Evolutionary conservation across 2,797 vertebrate genomes (phyloP), one percentile per base, ranked within the genome.

Genomic region (Scleropages formosus): DNA sequence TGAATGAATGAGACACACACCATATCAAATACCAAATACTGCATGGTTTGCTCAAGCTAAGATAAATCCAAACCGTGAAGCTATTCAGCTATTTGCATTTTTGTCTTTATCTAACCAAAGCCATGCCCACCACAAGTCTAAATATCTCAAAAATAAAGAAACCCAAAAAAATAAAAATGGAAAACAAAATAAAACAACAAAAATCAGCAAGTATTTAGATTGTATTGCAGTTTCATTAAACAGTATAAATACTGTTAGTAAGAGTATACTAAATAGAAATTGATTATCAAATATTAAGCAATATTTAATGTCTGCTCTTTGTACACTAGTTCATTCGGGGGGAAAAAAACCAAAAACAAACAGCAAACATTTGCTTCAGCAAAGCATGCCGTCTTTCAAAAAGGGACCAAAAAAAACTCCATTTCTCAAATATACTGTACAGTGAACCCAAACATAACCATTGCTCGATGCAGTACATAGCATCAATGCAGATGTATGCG

Each of bases 41-140:
- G 95, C 94, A 96, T 92, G 96, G 95, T 95, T 94, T 94, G 93
- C 93, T 95, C 94, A 94, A 95, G 95, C 94, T 92, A 93, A 91
- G 93, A 93, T 95, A 90, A 95, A 95, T 93, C 91, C 95, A 94
- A 92, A 89, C 89, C 87, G 86, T 91, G 89, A 93, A 93, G 94
- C 91, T 84, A 93, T 39, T 39, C 39, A 39, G 31, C 31, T 6
- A 82, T 87, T 93, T 91, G 94, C 88, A 92, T 93, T 92, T 92
- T 92, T 89, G 80, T 93, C 91, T 82, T 94, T 89, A 95, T 89
- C 94, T 93, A 95, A 87, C 91, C 93, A 93, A 94, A 94, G 92
- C 93, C 95, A 95, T 95, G 94, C 95, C 95, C 92, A 95, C 89
- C 88, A 90, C 92, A 94, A 89, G 86, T 91, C 92, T 93, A 95